Base-by-base conservation (phyloP, 2,888 invertebrate genomes). In the Atethmia centrago region DNA sequence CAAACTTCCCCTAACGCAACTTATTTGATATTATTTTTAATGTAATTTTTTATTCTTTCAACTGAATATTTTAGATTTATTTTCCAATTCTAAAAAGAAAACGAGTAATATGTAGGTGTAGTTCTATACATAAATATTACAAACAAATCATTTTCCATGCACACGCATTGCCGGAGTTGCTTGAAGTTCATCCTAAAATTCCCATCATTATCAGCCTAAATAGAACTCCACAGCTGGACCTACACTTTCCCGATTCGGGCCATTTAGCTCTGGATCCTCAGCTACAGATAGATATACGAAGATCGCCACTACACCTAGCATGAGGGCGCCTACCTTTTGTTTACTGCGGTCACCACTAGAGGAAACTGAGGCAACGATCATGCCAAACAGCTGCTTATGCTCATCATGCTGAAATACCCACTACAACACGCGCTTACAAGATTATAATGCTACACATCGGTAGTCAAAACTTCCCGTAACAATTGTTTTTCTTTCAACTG, bases 1-100 rank as follows among this genome's bases (percentile, higher is more conserved):
- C n/a, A n/a, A 83, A 73, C 67, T 77, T 82, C 10, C 36, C 10
- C 19, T 16, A 14, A 14, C 7, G 4, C 28, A 14, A 19, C 21
- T 16, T n/a, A 45, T 56, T 51, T 25, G 0, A 55, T 40, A 45
- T 45, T 31, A 10, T 40, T 53, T 5, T 28, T 3, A 77, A 31
- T 28, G 0, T 31, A 31, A 42, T n/a, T 42, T 0, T 65, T 10
- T 65, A n/a, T 25, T n/a, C 36, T 12, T 12, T 9, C 19, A 69
- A 31, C 16, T 19, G 10, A 19, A 16, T 31, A 31, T n/a, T 67
- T 68, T 0, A 42, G 3, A 28, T 66, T 40, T 28, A 0, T 21
- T 64, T 16, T 28, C 10, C 21, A 45, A n/a, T 42, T 12, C 3
- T n/a, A n/a, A n/a, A n/a, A n/a, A n/a, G n/a, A n/a, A n/a, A n/a